A percentile compares a stretch with the other conserved stretches of the same genome.
Conservation (phyloP, 2,113 vertebrate species). For the Nansenia antarctica region DNA sequence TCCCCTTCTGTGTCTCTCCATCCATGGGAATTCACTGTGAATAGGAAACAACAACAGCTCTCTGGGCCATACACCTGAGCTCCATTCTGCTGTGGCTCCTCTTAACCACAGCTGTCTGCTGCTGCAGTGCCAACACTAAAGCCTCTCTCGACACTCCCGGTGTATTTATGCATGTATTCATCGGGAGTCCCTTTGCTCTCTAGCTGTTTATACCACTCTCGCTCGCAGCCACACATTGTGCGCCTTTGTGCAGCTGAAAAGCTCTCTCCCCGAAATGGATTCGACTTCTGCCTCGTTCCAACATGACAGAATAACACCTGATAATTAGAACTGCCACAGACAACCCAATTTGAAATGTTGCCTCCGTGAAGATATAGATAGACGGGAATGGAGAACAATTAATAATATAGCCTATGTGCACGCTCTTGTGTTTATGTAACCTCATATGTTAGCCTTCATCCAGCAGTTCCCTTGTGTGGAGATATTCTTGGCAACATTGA, state of each 20-base stretch:
- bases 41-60: slow-evolving; percentile 41
- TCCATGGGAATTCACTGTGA: slow-evolving; percentile 27
- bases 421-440: slow-evolving; percentile 30
- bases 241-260: slow-evolving; percentile 22
- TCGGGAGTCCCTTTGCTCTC: neutral
- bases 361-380: neutral
- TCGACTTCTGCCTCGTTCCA: neutral
- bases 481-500: slow-evolving; percentile 45
- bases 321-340: neutral
- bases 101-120: slow-evolving; percentile 65
- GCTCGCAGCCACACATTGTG: slow-evolving; percentile 14
- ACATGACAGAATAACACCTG: slow-evolving; percentile 8
- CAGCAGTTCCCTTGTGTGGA: slow-evolving; percentile 20
- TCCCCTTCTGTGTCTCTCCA: neutral
- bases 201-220: slow-evolving; percentile 38
- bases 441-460: slow-evolving; percentile 33
- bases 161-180: slow-evolving; percentile 50
- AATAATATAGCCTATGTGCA: neutral
- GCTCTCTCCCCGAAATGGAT: neutral
- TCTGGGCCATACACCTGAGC: slow-evolving; percentile 70
- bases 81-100: slow-evolving; percentile 57
- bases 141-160: slow-evolving; percentile 52
- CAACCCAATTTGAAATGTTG: neutral
- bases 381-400: neutral
- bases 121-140: slow-evolving; percentile 38